phyloP scores from a whole-genome alignment of 2,797 vertebrate species.

The Bryconaethiops microstoma region DNA sequence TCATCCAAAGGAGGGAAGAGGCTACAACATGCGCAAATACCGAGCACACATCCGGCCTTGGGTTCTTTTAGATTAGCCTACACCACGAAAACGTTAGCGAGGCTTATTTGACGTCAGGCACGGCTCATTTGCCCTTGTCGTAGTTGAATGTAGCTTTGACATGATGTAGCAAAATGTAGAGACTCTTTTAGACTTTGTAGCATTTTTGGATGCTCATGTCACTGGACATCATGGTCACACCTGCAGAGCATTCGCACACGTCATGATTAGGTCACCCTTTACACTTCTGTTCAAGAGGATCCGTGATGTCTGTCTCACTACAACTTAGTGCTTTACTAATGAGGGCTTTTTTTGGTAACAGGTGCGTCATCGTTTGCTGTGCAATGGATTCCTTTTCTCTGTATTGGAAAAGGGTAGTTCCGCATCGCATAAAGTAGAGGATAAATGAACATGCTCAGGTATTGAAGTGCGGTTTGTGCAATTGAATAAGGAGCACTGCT shows the following conservation, averaged over 20 bases:
- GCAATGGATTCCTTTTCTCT: constrained; percentile 52
- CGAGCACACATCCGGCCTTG: constrained; percentile 39
- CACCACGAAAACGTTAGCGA: constrained; percentile 48
- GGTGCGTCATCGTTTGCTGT: constrained; percentile 43
- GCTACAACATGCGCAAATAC: not conserved
- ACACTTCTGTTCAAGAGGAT: constrained; percentile 36
- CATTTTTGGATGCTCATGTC: constrained; percentile 75
- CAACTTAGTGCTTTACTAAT: constrained; percentile 47
- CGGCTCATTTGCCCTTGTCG: constrained; percentile 78
- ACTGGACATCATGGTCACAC: constrained; percentile 58
- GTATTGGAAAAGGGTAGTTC: constrained; percentile 61
- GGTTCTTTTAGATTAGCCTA: constrained; percentile 2
- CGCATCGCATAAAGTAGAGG: constrained; percentile 71
- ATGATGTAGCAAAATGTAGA: constrained; percentile 82
- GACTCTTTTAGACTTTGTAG: constrained; percentile 79
- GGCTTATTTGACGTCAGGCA: constrained; percentile 80
- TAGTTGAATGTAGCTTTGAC: constrained; percentile 85
- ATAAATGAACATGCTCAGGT: constrained; percentile 74
- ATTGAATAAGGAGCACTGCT: constrained; percentile 53
- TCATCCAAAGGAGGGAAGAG: constrained; percentile 33
- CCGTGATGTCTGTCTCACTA: constrained; percentile 52
- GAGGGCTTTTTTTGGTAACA: constrained; percentile 33
- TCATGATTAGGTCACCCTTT: constrained; percentile 64
- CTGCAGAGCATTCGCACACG: constrained; percentile 77
- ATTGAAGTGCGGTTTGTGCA: constrained; percentile 70